Percentiles rank a stretch among this genome's conserved stretches.
phyloP scores from a whole-genome alignment of 2,113 vertebrate species.

The Psephotus haematonotus region DNA sequence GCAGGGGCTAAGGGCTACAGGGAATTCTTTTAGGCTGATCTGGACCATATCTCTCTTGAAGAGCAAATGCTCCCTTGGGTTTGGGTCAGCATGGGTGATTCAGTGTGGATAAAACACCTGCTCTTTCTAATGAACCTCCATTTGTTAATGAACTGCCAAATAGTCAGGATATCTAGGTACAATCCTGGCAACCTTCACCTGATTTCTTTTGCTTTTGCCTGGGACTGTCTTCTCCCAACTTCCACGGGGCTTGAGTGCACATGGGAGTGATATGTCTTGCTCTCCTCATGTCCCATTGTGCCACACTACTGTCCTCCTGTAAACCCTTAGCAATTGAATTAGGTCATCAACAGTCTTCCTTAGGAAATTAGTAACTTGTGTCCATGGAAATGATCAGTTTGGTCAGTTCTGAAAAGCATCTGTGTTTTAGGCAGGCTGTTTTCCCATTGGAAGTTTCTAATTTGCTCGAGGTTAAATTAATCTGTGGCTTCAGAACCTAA shows the following conservation, averaged over 20 bases:
- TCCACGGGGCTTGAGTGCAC: neutral
- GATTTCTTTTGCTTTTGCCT: neutral
- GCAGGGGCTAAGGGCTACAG: neutral
- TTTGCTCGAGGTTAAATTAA: neutral
- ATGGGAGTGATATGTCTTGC: neutral
- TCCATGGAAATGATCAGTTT: neutral
- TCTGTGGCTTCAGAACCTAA: neutral
- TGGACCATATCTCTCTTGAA: neutral
- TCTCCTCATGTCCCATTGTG: neutral
- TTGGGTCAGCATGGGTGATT: neutral
- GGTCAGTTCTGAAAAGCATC: neutral
- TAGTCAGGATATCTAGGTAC: neutral
- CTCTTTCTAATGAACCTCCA: neutral
- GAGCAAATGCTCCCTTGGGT: neutral
- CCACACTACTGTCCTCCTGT: neutral
- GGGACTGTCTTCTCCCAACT: neutral
- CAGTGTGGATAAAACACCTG: neutral
- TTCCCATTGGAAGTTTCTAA: constrained; percentile 6
- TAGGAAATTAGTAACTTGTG: neutral
- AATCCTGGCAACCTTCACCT: constrained; percentile 11
- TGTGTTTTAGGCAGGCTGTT: neutral
- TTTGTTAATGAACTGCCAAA: neutral
- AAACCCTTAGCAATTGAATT: neutral
- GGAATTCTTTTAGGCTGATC: neutral
- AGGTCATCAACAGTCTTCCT: neutral